Evolutionary conservation across 2,888 invertebrate genomes (phyloP).

Genomic region (Cephus pygmeus): DNA sequence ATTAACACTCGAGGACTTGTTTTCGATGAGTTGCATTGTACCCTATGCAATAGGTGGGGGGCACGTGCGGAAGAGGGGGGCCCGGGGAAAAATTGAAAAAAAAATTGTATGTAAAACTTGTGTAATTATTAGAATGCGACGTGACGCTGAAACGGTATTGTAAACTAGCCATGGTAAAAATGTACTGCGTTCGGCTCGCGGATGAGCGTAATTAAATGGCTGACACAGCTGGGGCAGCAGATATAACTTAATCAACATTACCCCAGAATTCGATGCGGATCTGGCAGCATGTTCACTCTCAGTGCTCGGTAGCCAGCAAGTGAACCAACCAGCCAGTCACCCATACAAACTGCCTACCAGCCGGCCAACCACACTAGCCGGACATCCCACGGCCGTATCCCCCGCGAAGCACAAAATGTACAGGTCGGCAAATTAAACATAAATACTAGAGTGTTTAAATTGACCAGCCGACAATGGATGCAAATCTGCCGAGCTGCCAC

Average conservation of each 20-base stretch:
- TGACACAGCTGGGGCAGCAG: constrained; percentile 34
- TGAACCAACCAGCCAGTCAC: no score
- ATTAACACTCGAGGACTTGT: not conserved
- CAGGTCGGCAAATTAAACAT: constrained; percentile 36
- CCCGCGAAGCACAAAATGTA: not conserved
- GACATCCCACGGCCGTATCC: not conserved
- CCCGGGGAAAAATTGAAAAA: no score
- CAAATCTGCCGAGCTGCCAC: constrained; percentile 39
- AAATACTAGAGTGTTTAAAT: constrained; percentile 44
- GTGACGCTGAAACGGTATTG: no score
- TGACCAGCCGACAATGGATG: constrained; percentile 44
- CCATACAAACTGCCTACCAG: no score
- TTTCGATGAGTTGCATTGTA: not conserved
- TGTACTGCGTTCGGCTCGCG: no score
- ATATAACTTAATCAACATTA: constrained; percentile 48
- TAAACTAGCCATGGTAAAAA: no score
- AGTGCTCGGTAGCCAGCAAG: no score
- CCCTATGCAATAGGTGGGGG: no score
- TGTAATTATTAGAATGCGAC: no score
- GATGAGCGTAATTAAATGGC: constrained; percentile 31
- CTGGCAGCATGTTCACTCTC: constrained; percentile 1
- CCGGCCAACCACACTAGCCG: not conserved
- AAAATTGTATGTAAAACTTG: no score
- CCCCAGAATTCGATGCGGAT: constrained; percentile 34
- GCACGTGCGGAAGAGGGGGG: no score